These are phyloP conservation scores for Murina feae DNA, from an alignment of 2,113 vertebrate species.

Conservation along the genomic window DNA sequence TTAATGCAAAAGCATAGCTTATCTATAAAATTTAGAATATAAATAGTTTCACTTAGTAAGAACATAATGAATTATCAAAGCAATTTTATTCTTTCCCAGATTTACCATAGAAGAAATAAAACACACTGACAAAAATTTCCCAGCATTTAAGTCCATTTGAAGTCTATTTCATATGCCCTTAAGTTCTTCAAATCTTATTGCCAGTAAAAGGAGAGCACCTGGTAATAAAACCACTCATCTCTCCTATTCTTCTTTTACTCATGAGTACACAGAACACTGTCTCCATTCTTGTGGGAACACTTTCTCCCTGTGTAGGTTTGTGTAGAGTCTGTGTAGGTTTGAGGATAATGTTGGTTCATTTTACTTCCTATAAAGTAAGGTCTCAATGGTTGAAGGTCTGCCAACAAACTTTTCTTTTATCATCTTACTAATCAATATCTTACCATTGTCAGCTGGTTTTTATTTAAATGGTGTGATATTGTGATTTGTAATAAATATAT, in stretches of 20 bases:
- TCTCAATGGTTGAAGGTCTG: background rate
- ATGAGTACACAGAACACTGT: background rate
- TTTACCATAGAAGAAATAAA: conserved; percentile 37
- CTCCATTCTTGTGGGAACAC: background rate
- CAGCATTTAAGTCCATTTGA: background rate
- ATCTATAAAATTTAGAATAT: conserved; percentile 3
- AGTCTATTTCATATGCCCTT: background rate
- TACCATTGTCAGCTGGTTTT: background rate
- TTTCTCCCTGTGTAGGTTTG: background rate
- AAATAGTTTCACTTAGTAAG: background rate
- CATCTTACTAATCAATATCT: background rate
- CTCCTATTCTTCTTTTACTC: background rate
- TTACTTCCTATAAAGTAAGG: background rate
- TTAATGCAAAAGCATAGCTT: background rate
- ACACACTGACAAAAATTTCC: conserved; percentile 4
- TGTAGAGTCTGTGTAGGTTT: background rate
- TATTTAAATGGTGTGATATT: background rate
- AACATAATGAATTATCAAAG: background rate
- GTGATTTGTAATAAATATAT: background rate
- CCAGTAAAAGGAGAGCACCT: background rate
- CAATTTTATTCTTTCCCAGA: conserved; percentile 38
- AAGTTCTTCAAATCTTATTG: background rate
- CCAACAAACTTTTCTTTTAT: background rate
- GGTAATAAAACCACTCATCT: background rate
- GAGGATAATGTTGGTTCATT: background rate